Percentiles rank a stretch among this genome's conserved stretches.
Conservation (phyloP, 2,888 invertebrate species). For the Meganola albula region DNA sequence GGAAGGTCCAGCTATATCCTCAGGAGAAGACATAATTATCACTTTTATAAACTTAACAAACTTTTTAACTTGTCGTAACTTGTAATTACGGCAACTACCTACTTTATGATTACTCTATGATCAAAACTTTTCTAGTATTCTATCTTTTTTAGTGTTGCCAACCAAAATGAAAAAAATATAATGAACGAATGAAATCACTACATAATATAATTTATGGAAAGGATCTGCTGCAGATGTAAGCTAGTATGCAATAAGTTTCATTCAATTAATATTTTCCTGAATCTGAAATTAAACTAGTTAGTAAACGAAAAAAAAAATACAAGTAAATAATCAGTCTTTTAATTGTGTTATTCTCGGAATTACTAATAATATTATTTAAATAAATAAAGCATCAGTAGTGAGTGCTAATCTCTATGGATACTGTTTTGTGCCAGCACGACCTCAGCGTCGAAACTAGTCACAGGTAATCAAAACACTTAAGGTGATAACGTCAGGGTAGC, state of each 20-base stretch:
- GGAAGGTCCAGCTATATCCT: slow-evolving; percentile 1
- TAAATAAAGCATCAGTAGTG: slow-evolving; percentile 8
- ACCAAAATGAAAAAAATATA: slow-evolving; percentile 1
- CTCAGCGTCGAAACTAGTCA: slow-evolving; percentile 12
- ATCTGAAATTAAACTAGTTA: slow-evolving; percentile 5
- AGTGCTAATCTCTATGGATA: slow-evolving; percentile 9
- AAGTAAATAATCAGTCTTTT: slow-evolving; percentile 12
- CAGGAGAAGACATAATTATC: slow-evolving; percentile 1
- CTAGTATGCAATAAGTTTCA: slow-evolving; percentile 3
- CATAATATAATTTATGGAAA: slow-evolving; percentile 1
- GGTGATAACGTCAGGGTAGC: slow-evolving; percentile 7
- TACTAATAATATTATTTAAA: slow-evolving; percentile 8
- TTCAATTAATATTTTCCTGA: slow-evolving; percentile 3
- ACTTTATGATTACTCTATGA: slow-evolving; percentile 1
- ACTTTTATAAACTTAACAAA: slow-evolving; percentile 1
- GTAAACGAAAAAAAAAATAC: slow-evolving; percentile 12
- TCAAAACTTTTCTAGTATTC: slow-evolving; percentile 1
- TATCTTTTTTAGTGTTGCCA: slow-evolving; percentile 1
- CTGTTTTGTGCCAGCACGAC: slow-evolving; percentile 9
- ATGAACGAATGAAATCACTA: slow-evolving; percentile 1
- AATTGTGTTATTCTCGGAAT: slow-evolving; percentile 11
- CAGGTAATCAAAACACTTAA: slow-evolving; percentile 11
- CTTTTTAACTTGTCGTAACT: slow-evolving; percentile 1
- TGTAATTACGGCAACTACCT: slow-evolving; percentile 1
- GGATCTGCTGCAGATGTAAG: slow-evolving; percentile 1